Evolutionary conservation across 2,888 invertebrate genomes (phyloP).

Genomic region (Himalopsyche japonica): DNA sequence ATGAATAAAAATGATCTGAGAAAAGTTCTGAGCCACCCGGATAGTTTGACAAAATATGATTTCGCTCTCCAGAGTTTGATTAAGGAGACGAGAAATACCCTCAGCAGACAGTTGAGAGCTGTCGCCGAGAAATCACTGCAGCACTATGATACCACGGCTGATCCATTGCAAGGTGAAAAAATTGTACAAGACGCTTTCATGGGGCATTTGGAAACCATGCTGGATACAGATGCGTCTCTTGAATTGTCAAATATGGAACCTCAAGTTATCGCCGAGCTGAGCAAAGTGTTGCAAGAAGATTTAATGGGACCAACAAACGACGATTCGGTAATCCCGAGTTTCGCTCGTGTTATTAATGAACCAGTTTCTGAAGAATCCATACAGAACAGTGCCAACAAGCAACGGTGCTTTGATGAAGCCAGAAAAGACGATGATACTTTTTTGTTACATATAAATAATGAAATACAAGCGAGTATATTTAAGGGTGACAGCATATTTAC

Average conservation of each 20-base stretch:
- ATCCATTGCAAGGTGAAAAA: constrained; percentile 67
- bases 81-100: constrained; percentile 57
- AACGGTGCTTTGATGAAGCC: background rate
- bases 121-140: constrained; percentile 56
- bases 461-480: background rate
- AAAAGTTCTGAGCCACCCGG: constrained; percentile 57
- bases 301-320: constrained; percentile 42
- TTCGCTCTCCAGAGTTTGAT: constrained; percentile 58
- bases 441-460: background rate
- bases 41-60: constrained; percentile 58
- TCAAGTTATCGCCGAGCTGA: constrained; percentile 62
- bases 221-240: constrained; percentile 62
- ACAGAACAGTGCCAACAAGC: background rate
- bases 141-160: constrained; percentile 51
- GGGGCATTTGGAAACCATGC: constrained; percentile 66
- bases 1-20: constrained; percentile 59
- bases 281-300: constrained; percentile 58
- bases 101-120: constrained; percentile 54
- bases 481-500: background rate
- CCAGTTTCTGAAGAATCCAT: constrained; percentile 19
- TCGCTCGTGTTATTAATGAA: constrained; percentile 26
- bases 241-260: constrained; percentile 63
- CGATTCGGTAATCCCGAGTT: constrained; percentile 21
- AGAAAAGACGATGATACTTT: background rate
- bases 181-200: constrained; percentile 76